Percentiles rank a stretch among this genome's conserved stretches.
phyloP scores from a whole-genome alignment of 2,113 vertebrate species.

The Argyrosomus japonicus region DNA sequence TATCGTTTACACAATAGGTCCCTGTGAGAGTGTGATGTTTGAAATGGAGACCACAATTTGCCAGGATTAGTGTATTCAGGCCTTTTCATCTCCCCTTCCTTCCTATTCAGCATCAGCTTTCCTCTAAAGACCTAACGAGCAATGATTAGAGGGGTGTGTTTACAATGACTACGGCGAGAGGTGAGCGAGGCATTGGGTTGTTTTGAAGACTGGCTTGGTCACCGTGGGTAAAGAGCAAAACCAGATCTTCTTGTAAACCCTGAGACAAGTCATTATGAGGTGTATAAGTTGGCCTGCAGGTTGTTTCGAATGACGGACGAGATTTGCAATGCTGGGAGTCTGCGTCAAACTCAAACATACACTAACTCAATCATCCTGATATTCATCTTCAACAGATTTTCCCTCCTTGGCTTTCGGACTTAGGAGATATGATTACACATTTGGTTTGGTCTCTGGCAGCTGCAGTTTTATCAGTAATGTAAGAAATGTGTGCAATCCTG shows the following conservation, averaged over 20 bases:
- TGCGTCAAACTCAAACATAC: slow-evolving; percentile 11
- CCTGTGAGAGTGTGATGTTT: slow-evolving; percentile 37
- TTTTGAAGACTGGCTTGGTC: slow-evolving; percentile 14
- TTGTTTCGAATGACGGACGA: slow-evolving; percentile 12
- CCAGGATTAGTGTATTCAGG: slow-evolving; percentile 63
- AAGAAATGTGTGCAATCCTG: slow-evolving; percentile 46
- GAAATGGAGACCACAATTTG: slow-evolving; percentile 67
- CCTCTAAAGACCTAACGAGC: slow-evolving; percentile 43
- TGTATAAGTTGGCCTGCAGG: neutral
- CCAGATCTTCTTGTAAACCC: slow-evolving; percentile 17
- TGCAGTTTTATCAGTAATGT: slow-evolving; percentile 53
- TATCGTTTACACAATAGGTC: slow-evolving; percentile 44
- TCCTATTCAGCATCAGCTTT: slow-evolving; percentile 47
- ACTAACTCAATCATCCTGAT: slow-evolving; percentile 30
- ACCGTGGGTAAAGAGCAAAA: slow-evolving; percentile 14
- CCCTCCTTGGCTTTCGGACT: slow-evolving; percentile 3
- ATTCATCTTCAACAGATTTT: slow-evolving; percentile 17
- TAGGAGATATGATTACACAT: slow-evolving; percentile 23
- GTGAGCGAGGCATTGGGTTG: slow-evolving; percentile 42
- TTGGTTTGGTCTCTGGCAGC: slow-evolving; percentile 40
- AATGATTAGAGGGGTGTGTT: slow-evolving; percentile 56
- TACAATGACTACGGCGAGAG: slow-evolving; percentile 38
- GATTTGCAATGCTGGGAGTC: slow-evolving; percentile 27
- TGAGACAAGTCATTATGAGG: neutral
- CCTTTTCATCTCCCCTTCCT: slow-evolving; percentile 53